Evolutionary conservation across 92 coral and sea anemone genomes (phyloP).

Genomic region (Palythoa grandiflora): DNA sequence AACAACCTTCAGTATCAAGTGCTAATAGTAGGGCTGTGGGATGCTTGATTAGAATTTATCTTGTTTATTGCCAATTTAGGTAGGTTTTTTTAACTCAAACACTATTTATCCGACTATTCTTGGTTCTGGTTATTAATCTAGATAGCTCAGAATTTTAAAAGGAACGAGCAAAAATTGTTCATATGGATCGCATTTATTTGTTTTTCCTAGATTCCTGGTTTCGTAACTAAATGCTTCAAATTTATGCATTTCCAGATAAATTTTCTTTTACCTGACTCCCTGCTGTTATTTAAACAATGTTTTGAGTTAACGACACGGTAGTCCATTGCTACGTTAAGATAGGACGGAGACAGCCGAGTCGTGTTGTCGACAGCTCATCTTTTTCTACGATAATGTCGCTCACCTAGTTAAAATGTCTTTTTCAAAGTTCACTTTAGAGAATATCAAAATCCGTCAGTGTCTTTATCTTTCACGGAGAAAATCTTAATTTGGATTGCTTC

Average conservation of each 20-base stretch:
- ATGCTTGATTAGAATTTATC: no score
- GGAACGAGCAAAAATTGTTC: no score
- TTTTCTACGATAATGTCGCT: conserved; percentile 23
- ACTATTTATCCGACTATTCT: no score
- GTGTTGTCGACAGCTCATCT: conserved; percentile 21
- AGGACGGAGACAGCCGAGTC: not conserved
- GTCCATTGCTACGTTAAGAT: not conserved
- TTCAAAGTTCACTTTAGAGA: no score
- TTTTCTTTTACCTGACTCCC: not conserved
- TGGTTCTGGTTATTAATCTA: no score
- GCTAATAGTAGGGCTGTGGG: no score
- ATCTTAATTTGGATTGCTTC: not conserved
- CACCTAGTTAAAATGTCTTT: not conserved
- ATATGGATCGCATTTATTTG: not conserved
- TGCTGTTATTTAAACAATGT: not conserved
- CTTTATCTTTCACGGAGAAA: not conserved
- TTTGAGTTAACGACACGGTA: conserved; percentile 1
- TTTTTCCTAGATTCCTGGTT: not conserved
- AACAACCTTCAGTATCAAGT: no score
- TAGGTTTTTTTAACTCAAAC: no score
- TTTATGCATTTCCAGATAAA: not conserved
- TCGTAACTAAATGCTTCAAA: not conserved
- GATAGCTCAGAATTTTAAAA: no score
- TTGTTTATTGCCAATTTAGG: no score
- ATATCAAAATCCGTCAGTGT: not conserved